Conservation (phyloP, 2,888 invertebrate genomes). For the Mimumesa dahlbomi region DNA sequence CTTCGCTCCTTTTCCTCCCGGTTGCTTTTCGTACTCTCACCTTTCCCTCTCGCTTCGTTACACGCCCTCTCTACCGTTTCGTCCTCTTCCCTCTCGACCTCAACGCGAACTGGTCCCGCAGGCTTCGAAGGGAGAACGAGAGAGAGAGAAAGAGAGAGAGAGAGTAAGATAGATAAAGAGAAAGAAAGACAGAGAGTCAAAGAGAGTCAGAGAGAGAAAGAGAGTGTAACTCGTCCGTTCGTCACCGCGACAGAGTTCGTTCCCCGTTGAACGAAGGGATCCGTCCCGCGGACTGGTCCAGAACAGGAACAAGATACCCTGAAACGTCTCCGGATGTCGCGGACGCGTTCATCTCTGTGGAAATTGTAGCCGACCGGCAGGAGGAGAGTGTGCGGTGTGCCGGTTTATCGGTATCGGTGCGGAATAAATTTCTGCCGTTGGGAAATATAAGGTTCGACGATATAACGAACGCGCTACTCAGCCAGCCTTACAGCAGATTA, state of each 20-base stretch:
- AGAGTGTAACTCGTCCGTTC: conserved; percentile 42
- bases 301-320: conserved; percentile 50
- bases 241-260: conserved; percentile 61
- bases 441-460: no score
- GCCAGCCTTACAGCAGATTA: no score
- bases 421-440: no score
- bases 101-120: conserved; percentile 59
- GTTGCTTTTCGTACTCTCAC: conserved; percentile 1
- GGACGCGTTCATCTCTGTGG: neutral
- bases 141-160: no score
- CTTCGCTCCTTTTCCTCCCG: conserved; percentile 3
- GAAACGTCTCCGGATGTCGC: conserved; percentile 39
- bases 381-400: neutral
- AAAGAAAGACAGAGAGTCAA: no score
- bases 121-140: conserved; percentile 35
- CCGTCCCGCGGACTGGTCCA: conserved; percentile 51
- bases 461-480: no score
- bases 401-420: no score
- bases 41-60: conserved; percentile 8
- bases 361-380: neutral
- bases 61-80: neutral
- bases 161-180: no score
- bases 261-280: conserved; percentile 54
- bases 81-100: conserved; percentile 21
- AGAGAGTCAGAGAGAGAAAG: no score